phyloP scores from a whole-genome alignment of 2,113 vertebrate species.

The Erpornis zantholeuca region DNA sequence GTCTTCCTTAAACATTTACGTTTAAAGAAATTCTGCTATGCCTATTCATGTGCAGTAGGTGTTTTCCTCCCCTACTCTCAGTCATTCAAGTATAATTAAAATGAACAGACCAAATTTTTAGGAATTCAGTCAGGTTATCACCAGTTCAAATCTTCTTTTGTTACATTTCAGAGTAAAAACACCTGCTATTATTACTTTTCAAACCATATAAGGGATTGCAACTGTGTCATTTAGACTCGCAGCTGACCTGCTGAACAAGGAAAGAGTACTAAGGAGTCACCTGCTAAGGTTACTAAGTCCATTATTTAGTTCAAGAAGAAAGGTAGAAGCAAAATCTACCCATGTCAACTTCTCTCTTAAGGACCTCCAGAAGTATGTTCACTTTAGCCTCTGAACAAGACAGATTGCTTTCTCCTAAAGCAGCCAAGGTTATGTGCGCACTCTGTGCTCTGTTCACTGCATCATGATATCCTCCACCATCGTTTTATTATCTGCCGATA shows the following conservation, averaged over 20 bases:
- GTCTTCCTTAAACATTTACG: not conserved
- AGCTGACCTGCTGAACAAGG: not conserved
- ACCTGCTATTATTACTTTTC: not conserved
- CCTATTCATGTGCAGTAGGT: not conserved
- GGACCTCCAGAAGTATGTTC: not conserved
- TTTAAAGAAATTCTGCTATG: not conserved
- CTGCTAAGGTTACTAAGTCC: not conserved
- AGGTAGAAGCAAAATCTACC: not conserved
- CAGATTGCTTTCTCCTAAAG: not conserved
- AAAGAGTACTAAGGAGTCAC: not conserved
- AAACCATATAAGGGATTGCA: not conserved
- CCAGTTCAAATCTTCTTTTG: not conserved
- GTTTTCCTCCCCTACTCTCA: not conserved
- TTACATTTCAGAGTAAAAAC: not conserved
- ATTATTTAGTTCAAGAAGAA: not conserved
- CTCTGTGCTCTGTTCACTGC: not conserved
- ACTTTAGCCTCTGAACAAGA: not conserved
- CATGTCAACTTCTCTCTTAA: not conserved
- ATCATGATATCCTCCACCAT: not conserved
- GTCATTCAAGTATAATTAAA: not conserved
- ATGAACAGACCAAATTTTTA: not conserved
- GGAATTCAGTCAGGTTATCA: not conserved
- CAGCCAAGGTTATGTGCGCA: fast-evolving
- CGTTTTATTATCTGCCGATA: not conserved
- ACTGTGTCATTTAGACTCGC: not conserved